Conservation (phyloP, 2,888 invertebrate genomes). For the Thalpophila matura region DNA sequence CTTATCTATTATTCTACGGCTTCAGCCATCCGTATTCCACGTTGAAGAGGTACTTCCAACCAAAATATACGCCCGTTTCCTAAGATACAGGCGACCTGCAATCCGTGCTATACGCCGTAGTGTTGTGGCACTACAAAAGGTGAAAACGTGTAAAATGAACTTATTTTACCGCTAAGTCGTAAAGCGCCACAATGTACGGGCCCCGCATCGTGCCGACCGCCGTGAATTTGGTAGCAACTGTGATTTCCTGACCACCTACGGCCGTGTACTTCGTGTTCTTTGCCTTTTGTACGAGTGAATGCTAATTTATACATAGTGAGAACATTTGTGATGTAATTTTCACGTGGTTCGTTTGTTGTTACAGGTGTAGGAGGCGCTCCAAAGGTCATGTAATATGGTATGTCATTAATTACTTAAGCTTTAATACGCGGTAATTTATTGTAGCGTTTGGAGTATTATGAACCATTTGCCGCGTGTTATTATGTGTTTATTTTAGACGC, state of each 20-base stretch:
- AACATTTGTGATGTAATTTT: slow-evolving; percentile 38
- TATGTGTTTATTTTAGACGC: slow-evolving; percentile 46
- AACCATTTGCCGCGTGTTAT: slow-evolving; percentile 43
- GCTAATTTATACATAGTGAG: slow-evolving; percentile 56
- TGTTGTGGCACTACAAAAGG: slow-evolving; percentile 64
- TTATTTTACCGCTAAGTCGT: slow-evolving; percentile 72
- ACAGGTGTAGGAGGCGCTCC: slow-evolving; percentile 77
- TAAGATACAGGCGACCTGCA: slow-evolving; percentile 54
- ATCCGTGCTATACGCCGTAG: slow-evolving; percentile 38
- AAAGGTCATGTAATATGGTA: slow-evolving; percentile 69
- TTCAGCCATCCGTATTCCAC: slow-evolving; percentile 17
- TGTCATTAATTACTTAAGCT: slow-evolving; percentile 53
- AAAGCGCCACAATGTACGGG: slow-evolving; percentile 68
- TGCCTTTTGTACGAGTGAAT: slow-evolving; percentile 52
- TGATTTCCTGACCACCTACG: slow-evolving; percentile 65
- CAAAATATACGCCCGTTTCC: slow-evolving; percentile 42
- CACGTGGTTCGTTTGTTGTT: slow-evolving; percentile 63
- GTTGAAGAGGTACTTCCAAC: slow-evolving; percentile 20
- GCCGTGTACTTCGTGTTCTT: slow-evolving; percentile 47
- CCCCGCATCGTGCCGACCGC: slow-evolving; percentile 49
- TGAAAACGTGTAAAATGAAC: slow-evolving; percentile 72
- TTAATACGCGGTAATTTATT: slow-evolving; percentile 52
- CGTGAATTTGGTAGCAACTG: slow-evolving; percentile 61
- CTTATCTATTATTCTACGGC: slow-evolving; percentile 43
- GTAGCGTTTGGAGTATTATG: slow-evolving; percentile 37